A percentile compares a stretch with the other conserved stretches of the same genome.
phyloP scores from a whole-genome alignment of 2,888 invertebrate genomes.

The Drosophila sordidula region DNA sequence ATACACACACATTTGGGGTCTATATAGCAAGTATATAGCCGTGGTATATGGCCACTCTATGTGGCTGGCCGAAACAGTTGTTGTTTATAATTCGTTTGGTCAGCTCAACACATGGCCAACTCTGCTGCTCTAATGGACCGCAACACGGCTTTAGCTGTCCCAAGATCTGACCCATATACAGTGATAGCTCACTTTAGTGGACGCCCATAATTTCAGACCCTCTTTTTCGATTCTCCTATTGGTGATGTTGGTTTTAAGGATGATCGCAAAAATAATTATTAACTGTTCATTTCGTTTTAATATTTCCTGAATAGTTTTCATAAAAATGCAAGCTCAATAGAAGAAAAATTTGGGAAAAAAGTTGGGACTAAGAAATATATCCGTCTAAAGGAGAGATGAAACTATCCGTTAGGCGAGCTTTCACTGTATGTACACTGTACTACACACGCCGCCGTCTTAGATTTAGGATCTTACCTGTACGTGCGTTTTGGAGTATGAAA shows the following conservation, averaged over 20 bases:
- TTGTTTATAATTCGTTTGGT: slow-evolving; percentile 31
- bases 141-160: slow-evolving; percentile 11
- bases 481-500: slow-evolving; percentile 57
- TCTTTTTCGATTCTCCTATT: neutral
- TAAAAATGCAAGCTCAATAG: no score
- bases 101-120: slow-evolving; percentile 35
- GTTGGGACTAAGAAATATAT: no score
- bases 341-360: no score
- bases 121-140: slow-evolving; percentile 10
- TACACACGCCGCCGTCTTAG: no score
- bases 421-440: neutral
- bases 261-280: no score
- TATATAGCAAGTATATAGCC: slow-evolving; percentile 30
- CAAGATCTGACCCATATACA: slow-evolving; percentile 53
- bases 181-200: neutral
- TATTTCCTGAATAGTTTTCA: no score
- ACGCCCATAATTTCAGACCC: neutral
- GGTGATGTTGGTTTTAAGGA: no score
- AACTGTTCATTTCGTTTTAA: no score
- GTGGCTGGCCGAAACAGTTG: slow-evolving; percentile 25
- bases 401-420: neutral
- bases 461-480: slow-evolving; percentile 36
- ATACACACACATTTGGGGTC: neutral
- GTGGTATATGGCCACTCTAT: slow-evolving; percentile 20
- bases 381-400: no score